A percentile compares a stretch with the other conserved stretches of the same genome.
Evolutionary conservation across 2,888 invertebrate genomes (phyloP).

Genomic region (Ornithoptera priamus): DNA sequence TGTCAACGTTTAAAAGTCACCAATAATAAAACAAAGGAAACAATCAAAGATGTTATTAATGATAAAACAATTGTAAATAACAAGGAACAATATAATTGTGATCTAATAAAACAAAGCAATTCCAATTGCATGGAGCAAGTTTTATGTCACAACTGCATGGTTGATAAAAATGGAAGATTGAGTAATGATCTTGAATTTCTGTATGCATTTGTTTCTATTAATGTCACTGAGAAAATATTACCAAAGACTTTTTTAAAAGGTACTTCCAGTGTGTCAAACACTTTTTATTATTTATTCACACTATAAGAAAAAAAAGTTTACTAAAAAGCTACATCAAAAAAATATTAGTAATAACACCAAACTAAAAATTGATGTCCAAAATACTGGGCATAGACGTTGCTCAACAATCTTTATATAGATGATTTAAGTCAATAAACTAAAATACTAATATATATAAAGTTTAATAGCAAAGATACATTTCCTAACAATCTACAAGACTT

Average conservation of each 20-base stretch:
- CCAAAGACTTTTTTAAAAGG: conserved; percentile 67
- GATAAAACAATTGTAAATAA: neutral
- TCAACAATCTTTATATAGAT: too few species aligned
- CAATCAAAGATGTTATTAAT: conserved; percentile 26
- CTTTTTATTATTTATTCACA: neutral
- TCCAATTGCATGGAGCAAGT: conserved; percentile 11
- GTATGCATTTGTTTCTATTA: conserved; percentile 66
- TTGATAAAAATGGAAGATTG: conserved; percentile 30
- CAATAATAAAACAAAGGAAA: conserved; percentile 32
- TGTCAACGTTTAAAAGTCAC: neutral
- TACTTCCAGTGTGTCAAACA: conserved; percentile 35
- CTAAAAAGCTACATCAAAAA: too few species aligned
- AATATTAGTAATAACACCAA: too few species aligned
- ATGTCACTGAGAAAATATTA: conserved; percentile 63
- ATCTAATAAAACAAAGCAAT: neutral
- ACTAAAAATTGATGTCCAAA: too few species aligned
- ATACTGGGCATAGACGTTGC: too few species aligned
- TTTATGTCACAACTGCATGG: conserved; percentile 17
- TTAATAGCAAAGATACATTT: too few species aligned
- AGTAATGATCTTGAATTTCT: conserved; percentile 57
- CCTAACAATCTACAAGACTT: too few species aligned
- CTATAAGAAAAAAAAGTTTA: too few species aligned
- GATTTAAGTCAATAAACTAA: too few species aligned
- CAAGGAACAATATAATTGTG: conserved; percentile 12
- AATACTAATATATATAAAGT: too few species aligned